These are phyloP conservation scores for Poecilobothrus nobilitatus DNA, from an alignment of 2,888 invertebrate genomes.

Conservation along the genomic window DNA sequence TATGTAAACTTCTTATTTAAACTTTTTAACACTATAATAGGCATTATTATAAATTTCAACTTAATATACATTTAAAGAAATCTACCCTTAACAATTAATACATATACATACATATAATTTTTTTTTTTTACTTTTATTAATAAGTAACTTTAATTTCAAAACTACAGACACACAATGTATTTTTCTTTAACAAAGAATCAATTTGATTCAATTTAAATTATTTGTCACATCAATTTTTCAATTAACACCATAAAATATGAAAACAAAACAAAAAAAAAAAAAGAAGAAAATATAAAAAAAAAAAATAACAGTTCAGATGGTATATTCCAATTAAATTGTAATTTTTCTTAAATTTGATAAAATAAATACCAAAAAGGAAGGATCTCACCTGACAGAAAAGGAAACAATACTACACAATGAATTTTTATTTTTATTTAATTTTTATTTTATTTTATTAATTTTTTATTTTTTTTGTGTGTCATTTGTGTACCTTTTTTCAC, in stretches of 20 bases:
- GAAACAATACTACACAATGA: conserved; percentile 1
- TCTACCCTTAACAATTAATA: no score
- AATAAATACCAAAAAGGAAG: not conserved
- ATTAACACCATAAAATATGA: not conserved
- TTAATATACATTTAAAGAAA: no score
- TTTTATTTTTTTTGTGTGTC: not conserved
- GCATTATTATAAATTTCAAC: no score
- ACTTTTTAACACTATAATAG: no score
- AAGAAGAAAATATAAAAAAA: not conserved
- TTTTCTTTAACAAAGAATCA: conserved; percentile 13
- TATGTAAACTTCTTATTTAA: no score
- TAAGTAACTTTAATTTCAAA: no score
- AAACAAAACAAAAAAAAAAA: not conserved
- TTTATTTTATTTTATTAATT: not conserved
- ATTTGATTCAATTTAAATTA: conserved; percentile 19
- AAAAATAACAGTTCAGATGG: not conserved
- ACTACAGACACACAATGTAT: no score
- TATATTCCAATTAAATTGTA: not conserved
- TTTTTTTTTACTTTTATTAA: no score
- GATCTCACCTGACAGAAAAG: conserved; percentile 1
- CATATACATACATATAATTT: no score
- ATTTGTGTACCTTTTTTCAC: not conserved
- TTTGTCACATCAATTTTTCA: not conserved
- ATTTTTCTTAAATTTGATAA: not conserved
- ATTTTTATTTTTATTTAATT: no score